A percentile compares a stretch with the other conserved stretches of the same genome.
Evolutionary conservation across 2,888 invertebrate species (phyloP).

Genomic region (Apocheima hispidaria): DNA sequence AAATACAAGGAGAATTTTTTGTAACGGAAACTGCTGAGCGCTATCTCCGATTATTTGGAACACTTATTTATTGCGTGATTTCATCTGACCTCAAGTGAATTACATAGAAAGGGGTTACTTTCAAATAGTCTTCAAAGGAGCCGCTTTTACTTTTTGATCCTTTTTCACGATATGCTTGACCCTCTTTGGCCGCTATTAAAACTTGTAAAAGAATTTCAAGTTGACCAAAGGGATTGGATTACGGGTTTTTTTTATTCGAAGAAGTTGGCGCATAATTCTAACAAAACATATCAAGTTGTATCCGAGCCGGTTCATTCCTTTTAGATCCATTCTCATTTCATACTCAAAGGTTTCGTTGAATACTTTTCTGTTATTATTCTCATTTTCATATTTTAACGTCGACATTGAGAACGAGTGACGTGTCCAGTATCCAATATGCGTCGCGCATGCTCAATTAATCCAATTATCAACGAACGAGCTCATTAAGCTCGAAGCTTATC

Average conservation of each 20-base stretch:
- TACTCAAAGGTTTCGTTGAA: not conserved
- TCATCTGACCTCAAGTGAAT: slow-evolving; percentile 29
- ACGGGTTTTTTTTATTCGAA: slow-evolving; percentile 43
- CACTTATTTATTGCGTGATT: slow-evolving; percentile 33
- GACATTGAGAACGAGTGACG: slow-evolving; percentile 1
- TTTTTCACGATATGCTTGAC: slow-evolving; percentile 43
- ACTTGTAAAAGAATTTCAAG: slow-evolving; percentile 42
- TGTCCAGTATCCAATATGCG: slow-evolving; percentile 10
- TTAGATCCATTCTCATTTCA: slow-evolving; percentile 8
- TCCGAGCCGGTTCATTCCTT: slow-evolving; percentile 14
- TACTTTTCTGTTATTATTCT: not conserved
- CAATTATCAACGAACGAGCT: slow-evolving; percentile 21
- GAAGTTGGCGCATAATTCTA: slow-evolving; percentile 33
- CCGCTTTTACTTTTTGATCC: slow-evolving; percentile 47
- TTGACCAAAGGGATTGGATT: slow-evolving; percentile 50
- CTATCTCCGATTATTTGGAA: slow-evolving; percentile 6
- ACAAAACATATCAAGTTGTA: slow-evolving; percentile 19
- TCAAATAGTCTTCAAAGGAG: slow-evolving; percentile 32
- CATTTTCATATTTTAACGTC: not conserved
- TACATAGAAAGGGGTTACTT: slow-evolving; percentile 42
- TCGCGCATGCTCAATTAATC: slow-evolving; percentile 17
- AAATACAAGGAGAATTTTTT: slow-evolving; percentile 23
- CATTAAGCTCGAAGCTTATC: slow-evolving; percentile 8
- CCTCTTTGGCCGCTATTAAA: slow-evolving; percentile 47
- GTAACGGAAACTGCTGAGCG: slow-evolving; percentile 22